phyloP scores from a whole-genome alignment of 2,888 invertebrate species.

The Lamellibrachia columna region DNA sequence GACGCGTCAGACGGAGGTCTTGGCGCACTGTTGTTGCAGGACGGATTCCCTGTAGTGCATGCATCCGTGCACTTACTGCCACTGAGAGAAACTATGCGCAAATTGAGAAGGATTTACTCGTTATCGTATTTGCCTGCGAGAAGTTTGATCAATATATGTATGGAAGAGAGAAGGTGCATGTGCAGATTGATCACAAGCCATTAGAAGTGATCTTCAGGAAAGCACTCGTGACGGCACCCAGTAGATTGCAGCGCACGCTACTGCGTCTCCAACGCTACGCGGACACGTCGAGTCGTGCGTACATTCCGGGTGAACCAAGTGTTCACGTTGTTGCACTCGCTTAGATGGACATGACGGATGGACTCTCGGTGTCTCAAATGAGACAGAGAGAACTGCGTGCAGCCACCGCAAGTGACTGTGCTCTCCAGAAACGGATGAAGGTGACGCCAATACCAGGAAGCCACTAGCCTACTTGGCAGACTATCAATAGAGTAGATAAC shows the following conservation, averaged over 20 bases:
- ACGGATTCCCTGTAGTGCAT: too few species aligned
- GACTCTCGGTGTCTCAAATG: background rate
- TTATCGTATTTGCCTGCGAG: background rate
- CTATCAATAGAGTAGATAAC: too few species aligned
- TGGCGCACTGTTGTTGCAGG: too few species aligned
- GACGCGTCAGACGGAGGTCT: too few species aligned
- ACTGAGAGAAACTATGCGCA: background rate
- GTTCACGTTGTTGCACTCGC: background rate
- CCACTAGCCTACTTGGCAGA: too few species aligned
- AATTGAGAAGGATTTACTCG: background rate
- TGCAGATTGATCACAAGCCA: background rate
- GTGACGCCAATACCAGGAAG: background rate
- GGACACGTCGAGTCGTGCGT: too few species aligned
- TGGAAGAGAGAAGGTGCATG: background rate
- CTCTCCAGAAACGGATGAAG: background rate
- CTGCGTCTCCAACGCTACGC: background rate
- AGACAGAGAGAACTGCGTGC: background rate
- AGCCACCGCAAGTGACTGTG: background rate
- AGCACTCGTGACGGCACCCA: background rate
- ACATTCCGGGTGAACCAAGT: too few species aligned
- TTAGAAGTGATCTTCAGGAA: constrained; percentile 3
- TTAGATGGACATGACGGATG: background rate
- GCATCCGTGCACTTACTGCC: background rate
- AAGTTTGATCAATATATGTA: background rate
- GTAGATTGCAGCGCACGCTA: background rate